Evolutionary conservation across 2,113 vertebrate genomes (phyloP).

Genomic region (Gymnobelideus leadbeateri): DNA sequence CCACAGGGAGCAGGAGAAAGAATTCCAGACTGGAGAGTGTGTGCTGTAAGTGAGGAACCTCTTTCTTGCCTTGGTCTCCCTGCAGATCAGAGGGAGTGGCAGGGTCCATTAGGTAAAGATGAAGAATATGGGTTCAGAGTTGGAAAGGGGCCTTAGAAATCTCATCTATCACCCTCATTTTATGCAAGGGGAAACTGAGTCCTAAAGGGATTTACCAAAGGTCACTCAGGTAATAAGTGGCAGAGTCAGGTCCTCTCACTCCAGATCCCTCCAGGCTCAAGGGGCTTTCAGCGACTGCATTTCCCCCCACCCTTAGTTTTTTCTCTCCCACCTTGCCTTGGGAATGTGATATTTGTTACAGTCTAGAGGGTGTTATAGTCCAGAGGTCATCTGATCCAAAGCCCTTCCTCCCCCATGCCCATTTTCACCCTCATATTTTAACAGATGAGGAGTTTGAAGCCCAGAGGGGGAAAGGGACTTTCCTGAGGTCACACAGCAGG

Average conservation of each 20-base stretch:
- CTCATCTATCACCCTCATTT: not conserved
- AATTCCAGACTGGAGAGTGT: not conserved
- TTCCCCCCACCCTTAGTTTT: not conserved
- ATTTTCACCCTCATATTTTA: not conserved
- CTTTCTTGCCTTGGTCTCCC: not conserved
- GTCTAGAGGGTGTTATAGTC: not conserved
- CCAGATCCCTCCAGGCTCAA: not conserved
- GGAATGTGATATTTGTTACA: not conserved
- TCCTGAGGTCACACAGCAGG: not conserved
- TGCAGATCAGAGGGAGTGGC: not conserved
- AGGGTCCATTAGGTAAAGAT: not conserved
- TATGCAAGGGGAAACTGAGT: not conserved
- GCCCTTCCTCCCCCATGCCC: not conserved
- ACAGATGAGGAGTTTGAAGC: not conserved
- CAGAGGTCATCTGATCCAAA: not conserved
- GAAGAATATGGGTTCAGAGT: not conserved
- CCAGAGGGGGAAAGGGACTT: not conserved
- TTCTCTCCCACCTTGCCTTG: not conserved
- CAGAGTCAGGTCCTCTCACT: not conserved
- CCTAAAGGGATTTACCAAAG: not conserved
- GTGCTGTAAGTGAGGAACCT: not conserved
- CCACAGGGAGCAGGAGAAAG: not conserved
- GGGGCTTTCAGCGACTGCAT: not conserved
- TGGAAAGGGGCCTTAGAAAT: not conserved
- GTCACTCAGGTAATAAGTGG: not conserved